Percentiles rank a stretch among this genome's conserved stretches.
phyloP scores from a whole-genome alignment of 2,888 invertebrate species.

The Julus scandinavius region DNA sequence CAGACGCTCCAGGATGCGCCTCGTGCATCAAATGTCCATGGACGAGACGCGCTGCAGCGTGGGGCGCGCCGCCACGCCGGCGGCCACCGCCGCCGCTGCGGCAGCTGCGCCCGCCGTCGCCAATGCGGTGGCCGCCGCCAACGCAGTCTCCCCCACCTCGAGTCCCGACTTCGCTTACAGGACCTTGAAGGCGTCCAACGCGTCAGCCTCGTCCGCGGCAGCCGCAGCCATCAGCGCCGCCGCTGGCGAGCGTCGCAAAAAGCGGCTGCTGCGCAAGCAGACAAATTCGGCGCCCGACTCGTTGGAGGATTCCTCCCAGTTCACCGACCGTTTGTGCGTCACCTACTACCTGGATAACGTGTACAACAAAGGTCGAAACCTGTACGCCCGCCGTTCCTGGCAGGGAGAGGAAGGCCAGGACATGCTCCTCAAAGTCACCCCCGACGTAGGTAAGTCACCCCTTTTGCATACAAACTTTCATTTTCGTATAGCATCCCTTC shows the following conservation, averaged over 20 bases:
- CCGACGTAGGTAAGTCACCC: conserved; percentile 37
- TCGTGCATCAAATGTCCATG: conserved; percentile 59
- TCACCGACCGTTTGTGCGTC: conserved; percentile 58
- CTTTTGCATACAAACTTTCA: neutral
- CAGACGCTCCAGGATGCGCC: conserved; percentile 52
- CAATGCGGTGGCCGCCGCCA: conserved; percentile 47
- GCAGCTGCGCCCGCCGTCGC: conserved; percentile 53
- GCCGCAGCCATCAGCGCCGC: conserved; percentile 54
- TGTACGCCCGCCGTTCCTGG: conserved; percentile 56
- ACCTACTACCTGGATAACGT: conserved; percentile 58
- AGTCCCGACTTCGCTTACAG: conserved; percentile 51
- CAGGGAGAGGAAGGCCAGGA: conserved; percentile 56
- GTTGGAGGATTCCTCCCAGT: conserved; percentile 61
- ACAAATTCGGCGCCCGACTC: conserved; percentile 66
- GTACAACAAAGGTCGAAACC: conserved; percentile 54
- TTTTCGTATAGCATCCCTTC: no score
- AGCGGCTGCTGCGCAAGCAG: conserved; percentile 64
- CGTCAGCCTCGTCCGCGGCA: conserved; percentile 10
- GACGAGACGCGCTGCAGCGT: conserved; percentile 58
- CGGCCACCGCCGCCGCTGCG: conserved; percentile 55
- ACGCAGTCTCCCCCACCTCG: conserved; percentile 36
- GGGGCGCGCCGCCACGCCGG: conserved; percentile 50
- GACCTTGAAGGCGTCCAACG: conserved; percentile 26
- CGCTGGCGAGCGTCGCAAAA: conserved; percentile 62
- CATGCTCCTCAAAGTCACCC: conserved; percentile 51